Evolutionary conservation across 2,797 vertebrate genomes (phyloP).

Genomic region (Channa striata): DNA sequence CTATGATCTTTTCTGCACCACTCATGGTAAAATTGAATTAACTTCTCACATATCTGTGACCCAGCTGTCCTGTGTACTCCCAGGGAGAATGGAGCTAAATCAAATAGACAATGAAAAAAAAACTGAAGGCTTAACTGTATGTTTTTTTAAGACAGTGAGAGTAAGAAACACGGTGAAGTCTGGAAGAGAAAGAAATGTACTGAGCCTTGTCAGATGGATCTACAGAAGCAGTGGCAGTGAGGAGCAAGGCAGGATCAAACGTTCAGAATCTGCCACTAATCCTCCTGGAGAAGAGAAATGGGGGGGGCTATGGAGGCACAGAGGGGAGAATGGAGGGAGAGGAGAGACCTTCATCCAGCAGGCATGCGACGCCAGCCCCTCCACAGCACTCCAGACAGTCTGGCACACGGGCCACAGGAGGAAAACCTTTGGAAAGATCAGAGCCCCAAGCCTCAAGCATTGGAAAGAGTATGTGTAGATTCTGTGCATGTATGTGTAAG

Average conservation of each 20-base stretch:
- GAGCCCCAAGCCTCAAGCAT: slow-evolving; percentile 69
- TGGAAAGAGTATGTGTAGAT: slow-evolving; percentile 55
- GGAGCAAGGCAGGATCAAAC: slow-evolving; percentile 78
- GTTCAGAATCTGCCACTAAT: slow-evolving; percentile 71
- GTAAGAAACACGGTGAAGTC: slow-evolving; percentile 40
- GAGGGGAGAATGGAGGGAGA: slow-evolving; percentile 29
- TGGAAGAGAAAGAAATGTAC: slow-evolving; percentile 47
- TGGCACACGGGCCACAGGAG: slow-evolving; percentile 75
- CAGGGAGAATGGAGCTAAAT: slow-evolving; percentile 45
- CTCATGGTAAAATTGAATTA: slow-evolving; percentile 62
- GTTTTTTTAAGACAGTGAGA: slow-evolving; percentile 17
- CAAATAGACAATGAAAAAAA: slow-evolving; percentile 40
- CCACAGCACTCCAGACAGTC: slow-evolving; percentile 75
- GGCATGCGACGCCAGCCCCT: slow-evolving; percentile 63
- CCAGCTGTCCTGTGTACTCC: slow-evolving; percentile 44
- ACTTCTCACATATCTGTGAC: slow-evolving; percentile 58
- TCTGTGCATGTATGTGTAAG: slow-evolving; percentile 11
- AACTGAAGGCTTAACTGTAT: slow-evolving; percentile 43
- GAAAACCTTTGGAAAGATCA: slow-evolving; percentile 77
- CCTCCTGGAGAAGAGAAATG: slow-evolving; percentile 51
- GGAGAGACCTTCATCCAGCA: slow-evolving; percentile 30
- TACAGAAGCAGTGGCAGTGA: slow-evolving; percentile 12
- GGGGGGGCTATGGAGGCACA: slow-evolving; percentile 12
- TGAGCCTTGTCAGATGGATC: slow-evolving; percentile 71
- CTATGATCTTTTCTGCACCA: slow-evolving; percentile 33